Base-by-base conservation (phyloP, 2,113 vertebrate species). In the Rhegmatorhina hoffmannsi region DNA sequence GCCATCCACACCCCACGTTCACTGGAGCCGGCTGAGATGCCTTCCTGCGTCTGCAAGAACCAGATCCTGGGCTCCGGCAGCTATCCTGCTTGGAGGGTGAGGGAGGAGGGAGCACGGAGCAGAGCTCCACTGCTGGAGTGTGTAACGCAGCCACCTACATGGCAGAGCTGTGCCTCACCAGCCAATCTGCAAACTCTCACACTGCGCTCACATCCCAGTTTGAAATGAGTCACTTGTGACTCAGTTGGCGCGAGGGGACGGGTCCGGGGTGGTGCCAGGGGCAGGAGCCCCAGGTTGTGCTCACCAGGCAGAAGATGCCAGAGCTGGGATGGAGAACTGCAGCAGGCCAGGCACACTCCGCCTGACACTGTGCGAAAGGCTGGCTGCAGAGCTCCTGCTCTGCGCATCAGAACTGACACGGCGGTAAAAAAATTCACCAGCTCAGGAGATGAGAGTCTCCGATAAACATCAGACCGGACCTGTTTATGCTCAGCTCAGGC, bases 151-250 rank as follows among this genome's bases (percentile, higher is more conserved):
- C 97, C 97, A 96, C 97, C 96, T 97, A 97, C 97, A 94, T 80
- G 50, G 86, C 85, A 62, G 94, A 96, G 97, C 96, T 70, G 95
- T 63, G 95, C 91, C 95, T 97, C 96, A 96, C 20, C 58, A 98
- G 95, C 96, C 96, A 84, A 86, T 96, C 95, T 96, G 95, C 94
- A 90, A 90, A 83, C 26, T 80, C 84, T 53, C 66, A 43, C 87
- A 86, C 93, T 76, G 95, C 84, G 81, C 95, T 67, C 19, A 31
- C 94, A 85, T 96, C 89, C 90, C 73, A 93, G 76, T 81, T 76
- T 20, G 74, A 2, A 34, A 60, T 98, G 98, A 98, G 88, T 98
- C 97, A 98, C 92, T 43, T 59, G 79, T 97, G 97, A 98, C 92
- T 98, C 97, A 98, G 95, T 34, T 10, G 46, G 40, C 7, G 92